Conservation (phyloP, 2,888 invertebrate genomes). For the Xanthorhoe designata region DNA sequence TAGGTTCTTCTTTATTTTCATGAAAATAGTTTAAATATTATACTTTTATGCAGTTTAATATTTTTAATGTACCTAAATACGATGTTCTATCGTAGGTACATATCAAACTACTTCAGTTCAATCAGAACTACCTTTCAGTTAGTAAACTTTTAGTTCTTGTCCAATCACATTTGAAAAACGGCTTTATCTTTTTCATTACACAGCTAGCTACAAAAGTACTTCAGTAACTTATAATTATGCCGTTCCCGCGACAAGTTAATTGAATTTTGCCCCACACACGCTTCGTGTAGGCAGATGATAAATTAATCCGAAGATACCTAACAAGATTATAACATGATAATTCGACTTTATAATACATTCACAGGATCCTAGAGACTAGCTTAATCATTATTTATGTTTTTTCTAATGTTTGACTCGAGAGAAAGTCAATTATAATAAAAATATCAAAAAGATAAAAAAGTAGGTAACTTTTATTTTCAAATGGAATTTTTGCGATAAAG, state of each 20-base stretch:
- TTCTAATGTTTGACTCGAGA: background rate
- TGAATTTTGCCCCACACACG: conserved; percentile 60
- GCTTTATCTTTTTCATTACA: conserved; percentile 5
- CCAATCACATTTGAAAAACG: background rate
- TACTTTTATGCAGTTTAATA: no score
- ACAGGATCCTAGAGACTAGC: background rate
- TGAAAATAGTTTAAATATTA: no score
- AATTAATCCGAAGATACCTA: conserved; percentile 62
- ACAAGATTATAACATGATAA: conserved; percentile 65
- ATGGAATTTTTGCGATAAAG: background rate
- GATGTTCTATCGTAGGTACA: no score
- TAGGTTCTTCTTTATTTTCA: no score
- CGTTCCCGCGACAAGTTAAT: conserved; percentile 53
- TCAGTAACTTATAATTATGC: conserved; percentile 21
- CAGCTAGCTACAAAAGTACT: conserved; percentile 5
- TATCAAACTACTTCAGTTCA: no score
- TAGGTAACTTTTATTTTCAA: background rate
- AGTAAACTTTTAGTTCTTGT: no score
- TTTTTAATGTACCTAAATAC: no score
- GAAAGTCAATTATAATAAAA: background rate
- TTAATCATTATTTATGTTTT: background rate
- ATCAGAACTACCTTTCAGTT: no score
- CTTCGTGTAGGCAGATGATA: conserved; percentile 54
- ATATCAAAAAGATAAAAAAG: background rate
- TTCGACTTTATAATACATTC: conserved; percentile 54